phyloP scores from a whole-genome alignment of 2,113 vertebrate species.

The Cheirogaleus medius region DNA sequence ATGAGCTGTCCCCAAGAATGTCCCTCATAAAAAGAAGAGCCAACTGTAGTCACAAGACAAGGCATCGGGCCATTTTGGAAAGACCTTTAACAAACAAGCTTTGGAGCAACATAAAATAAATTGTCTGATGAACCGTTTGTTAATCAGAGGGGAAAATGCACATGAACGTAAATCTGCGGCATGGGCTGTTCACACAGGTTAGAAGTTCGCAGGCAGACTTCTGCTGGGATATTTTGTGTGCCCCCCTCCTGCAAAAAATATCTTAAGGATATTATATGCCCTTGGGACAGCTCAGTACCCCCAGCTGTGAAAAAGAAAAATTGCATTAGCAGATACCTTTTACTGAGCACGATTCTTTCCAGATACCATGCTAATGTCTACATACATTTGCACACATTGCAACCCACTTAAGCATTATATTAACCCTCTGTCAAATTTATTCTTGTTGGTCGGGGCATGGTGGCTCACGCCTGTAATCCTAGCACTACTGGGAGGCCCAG shows the following conservation, averaged over 20 bases:
- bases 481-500: no score
- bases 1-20: neutral
- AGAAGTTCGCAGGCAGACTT: neutral
- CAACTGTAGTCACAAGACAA: neutral
- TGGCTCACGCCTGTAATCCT: no score
- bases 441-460: no score
- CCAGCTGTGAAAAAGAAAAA: neutral
- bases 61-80: neutral
- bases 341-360: neutral
- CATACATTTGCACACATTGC: rapidly evolving
- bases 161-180: neutral
- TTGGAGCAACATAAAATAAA: neutral
- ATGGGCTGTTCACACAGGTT: neutral
- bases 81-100: neutral
- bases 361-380: rapidly evolving
- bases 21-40: neutral
- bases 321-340: neutral
- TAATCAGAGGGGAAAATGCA: rapidly evolving
- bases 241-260: neutral
- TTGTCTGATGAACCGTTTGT: no score
- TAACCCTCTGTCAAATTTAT: no score
- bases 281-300: neutral
- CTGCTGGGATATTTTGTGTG: neutral
- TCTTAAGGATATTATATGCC: neutral
- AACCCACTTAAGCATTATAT: neutral